These are phyloP conservation scores for Dysmachus trigonus DNA, from an alignment of 2,888 invertebrate species.

Conservation along the genomic window DNA sequence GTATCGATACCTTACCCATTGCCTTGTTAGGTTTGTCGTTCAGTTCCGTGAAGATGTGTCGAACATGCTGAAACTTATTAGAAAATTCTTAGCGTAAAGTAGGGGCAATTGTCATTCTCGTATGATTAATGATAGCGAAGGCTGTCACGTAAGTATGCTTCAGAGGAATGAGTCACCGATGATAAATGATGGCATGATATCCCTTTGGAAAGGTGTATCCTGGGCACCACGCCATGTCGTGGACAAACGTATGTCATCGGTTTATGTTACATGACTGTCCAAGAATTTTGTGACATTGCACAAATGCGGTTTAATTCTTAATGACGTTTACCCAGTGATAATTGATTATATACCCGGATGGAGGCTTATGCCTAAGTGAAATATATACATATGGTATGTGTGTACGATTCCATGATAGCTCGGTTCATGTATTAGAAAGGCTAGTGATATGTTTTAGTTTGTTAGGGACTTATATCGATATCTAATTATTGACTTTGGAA, in stretches of 20 bases:
- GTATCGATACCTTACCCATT: neutral
- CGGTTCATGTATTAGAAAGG: neutral
- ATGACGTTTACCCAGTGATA: constrained; percentile 25
- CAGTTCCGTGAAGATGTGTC: neutral
- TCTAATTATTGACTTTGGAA: neutral
- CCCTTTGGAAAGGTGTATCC: constrained; percentile 18
- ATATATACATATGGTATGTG: neutral
- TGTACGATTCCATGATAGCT: neutral
- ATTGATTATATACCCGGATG: constrained; percentile 12
- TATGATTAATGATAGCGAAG: constrained; percentile 33
- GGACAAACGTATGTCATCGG: constrained; percentile 38
- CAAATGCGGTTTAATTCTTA: constrained; percentile 36
- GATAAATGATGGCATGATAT: constrained; percentile 33
- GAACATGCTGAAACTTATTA: constrained; percentile 42
- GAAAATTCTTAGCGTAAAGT: constrained; percentile 36
- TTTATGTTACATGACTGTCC: constrained; percentile 36
- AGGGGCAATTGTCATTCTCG: constrained; percentile 37
- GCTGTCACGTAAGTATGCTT: constrained; percentile 42
- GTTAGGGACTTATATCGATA: neutral
- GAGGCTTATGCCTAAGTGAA: neutral
- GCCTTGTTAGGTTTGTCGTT: constrained; percentile 9
- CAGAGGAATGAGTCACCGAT: constrained; percentile 9
- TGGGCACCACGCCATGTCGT: constrained; percentile 1
- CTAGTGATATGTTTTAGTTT: neutral
- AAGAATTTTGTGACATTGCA: constrained; percentile 38